Conservation (phyloP, 2,888 invertebrate genomes). For the Caradrina kadenii region DNA sequence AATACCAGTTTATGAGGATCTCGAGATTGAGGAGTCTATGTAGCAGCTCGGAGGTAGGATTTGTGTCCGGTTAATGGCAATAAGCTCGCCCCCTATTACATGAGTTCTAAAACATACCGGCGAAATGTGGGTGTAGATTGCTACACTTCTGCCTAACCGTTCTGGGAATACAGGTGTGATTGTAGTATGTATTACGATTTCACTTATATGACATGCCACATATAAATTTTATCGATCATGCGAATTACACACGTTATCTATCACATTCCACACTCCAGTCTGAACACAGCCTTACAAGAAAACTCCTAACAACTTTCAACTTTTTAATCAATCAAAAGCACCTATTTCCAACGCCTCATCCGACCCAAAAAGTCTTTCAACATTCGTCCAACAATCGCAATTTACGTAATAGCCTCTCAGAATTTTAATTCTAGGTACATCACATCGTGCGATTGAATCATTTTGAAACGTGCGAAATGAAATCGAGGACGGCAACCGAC, state of each 20-base stretch:
- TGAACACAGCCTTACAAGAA: slow-evolving; percentile 5
- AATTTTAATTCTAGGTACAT: slow-evolving; percentile 59
- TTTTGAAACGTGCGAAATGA: slow-evolving; percentile 76
- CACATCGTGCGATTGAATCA: slow-evolving; percentile 72
- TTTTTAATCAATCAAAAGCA: slow-evolving; percentile 57
- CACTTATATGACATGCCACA: background rate
- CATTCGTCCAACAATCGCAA: slow-evolving; percentile 51
- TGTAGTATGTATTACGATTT: too few relatives aligned
- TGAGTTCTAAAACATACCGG: too few relatives aligned
- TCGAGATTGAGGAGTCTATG: too few relatives aligned
- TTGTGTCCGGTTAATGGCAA: too few relatives aligned
- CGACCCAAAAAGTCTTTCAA: slow-evolving; percentile 51
- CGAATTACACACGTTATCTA: too few relatives aligned
- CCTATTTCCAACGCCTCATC: slow-evolving; percentile 45
- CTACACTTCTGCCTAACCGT: too few relatives aligned
- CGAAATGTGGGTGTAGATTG: too few relatives aligned
- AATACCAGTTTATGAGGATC: too few relatives aligned
- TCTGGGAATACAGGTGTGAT: too few relatives aligned
- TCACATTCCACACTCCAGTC: background rate
- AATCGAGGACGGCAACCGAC: slow-evolving; percentile 70
- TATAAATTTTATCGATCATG: background rate
- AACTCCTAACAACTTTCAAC: slow-evolving; percentile 31
- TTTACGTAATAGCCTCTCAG: slow-evolving; percentile 58
- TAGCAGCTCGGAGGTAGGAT: too few relatives aligned
- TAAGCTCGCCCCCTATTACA: too few relatives aligned